Percentiles rank a stretch among this genome's conserved stretches.
phyloP scores from a whole-genome alignment of 1,140 invertebrate genomes.

The Mesaphorura yosii region DNA sequence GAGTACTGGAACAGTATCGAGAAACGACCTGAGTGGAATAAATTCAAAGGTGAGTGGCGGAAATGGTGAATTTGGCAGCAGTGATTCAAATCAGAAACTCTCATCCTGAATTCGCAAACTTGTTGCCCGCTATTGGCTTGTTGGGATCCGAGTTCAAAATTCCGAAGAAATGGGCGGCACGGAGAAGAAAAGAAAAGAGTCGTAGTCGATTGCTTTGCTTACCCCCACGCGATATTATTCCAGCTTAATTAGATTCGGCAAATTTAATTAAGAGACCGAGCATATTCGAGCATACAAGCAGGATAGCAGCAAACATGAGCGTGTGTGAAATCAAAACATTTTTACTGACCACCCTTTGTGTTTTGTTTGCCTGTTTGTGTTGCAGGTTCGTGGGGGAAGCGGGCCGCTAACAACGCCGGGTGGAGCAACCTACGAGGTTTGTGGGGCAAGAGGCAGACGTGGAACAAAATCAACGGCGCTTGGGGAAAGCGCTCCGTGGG shows the following conservation, averaged over 20 bases:
- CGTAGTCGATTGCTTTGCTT: too few species aligned
- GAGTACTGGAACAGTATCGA: conserved; percentile 13
- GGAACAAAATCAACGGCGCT: conserved; percentile 13
- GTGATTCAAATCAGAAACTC: conserved; percentile 2
- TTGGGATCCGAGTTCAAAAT: too few species aligned
- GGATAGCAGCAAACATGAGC: too few species aligned
- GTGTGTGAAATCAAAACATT: too few species aligned
- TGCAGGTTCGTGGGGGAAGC: conserved; percentile 29
- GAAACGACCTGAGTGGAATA: conserved; percentile 25
- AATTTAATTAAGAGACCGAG: too few species aligned
- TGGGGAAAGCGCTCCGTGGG: conserved; percentile 22
- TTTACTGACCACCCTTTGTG: neutral
- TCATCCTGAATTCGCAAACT: too few species aligned
- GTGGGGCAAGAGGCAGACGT: conserved; percentile 32
- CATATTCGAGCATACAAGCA: too few species aligned
- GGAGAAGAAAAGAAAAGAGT: too few species aligned
- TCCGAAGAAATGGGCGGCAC: too few species aligned
- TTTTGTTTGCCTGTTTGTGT: neutral
- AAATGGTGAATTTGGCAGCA: neutral
- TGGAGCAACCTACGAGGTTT: conserved; percentile 29
- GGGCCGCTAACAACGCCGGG: conserved; percentile 14
- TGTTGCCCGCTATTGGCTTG: too few species aligned
- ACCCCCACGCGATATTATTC: too few species aligned
- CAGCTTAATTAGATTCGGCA: too few species aligned
- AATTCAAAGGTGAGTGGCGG: conserved; percentile 24